Evolutionary conservation across 2,888 invertebrate genomes (phyloP).

Genomic region (Psylliodes chrysocephalus): DNA sequence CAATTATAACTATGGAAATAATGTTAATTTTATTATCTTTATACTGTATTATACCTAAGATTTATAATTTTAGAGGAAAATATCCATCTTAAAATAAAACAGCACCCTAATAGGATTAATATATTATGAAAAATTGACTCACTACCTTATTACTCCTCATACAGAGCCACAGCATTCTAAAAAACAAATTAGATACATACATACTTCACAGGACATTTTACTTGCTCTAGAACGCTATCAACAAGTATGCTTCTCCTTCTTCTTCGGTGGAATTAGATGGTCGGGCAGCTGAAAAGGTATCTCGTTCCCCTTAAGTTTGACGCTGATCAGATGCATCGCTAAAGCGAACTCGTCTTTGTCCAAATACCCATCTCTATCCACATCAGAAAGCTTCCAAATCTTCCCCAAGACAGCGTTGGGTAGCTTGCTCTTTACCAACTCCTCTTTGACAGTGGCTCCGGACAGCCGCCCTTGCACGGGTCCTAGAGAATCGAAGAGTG

Average conservation of each 20-base stretch:
- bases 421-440: constrained; percentile 96
- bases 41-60: no score
- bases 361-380: constrained; percentile 93
- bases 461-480: constrained; percentile 94
- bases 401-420: constrained; percentile 95
- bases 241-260: constrained; percentile 63
- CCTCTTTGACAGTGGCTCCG: constrained; percentile 88
- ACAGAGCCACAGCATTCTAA: background rate
- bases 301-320: constrained; percentile 91
- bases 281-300: constrained; percentile 86
- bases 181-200: constrained; percentile 1
- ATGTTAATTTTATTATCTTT: no score
- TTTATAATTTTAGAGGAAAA: no score
- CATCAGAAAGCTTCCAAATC: constrained; percentile 97
- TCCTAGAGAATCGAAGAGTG: constrained; percentile 79
- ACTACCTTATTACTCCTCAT: background rate
- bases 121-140: no score
- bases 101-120: no score
- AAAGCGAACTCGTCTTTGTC: constrained; percentile 97
- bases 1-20: background rate
- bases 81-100: no score
- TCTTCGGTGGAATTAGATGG: constrained; percentile 89
- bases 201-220: background rate
- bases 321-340: constrained; percentile 93
- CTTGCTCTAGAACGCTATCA: background rate